Conservation (phyloP, 2,888 invertebrate species). For the Nemapogon koenigi region DNA sequence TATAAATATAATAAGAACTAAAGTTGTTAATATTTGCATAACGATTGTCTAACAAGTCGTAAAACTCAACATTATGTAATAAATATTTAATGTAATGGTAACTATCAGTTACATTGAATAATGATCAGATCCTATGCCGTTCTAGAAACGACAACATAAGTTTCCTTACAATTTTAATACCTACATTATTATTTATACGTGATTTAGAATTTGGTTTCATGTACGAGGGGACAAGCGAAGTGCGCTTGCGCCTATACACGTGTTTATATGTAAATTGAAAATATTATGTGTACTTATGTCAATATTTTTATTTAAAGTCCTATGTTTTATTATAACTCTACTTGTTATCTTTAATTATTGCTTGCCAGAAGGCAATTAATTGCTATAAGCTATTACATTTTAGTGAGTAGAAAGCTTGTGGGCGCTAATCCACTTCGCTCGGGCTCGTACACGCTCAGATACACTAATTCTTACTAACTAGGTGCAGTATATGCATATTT, state of each 20-base stretch:
- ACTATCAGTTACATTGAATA: too few relatives aligned
- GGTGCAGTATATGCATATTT: conserved; percentile 54
- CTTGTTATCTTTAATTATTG: neutral
- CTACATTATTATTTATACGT: conserved; percentile 45
- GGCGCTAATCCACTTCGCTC: conserved; percentile 24
- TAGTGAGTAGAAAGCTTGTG: neutral
- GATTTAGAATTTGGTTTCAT: conserved; percentile 62
- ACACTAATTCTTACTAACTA: conserved; percentile 49
- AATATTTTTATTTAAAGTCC: too few relatives aligned
- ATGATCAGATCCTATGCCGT: too few relatives aligned
- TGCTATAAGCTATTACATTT: neutral
- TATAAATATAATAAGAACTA: too few relatives aligned
- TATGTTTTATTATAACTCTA: neutral
- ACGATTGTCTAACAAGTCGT: too few relatives aligned
- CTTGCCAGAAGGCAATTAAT: neutral
- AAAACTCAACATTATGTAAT: too few relatives aligned
- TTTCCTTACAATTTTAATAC: conserved; percentile 28
- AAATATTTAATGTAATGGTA: too few relatives aligned
- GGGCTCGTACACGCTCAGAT: conserved; percentile 28
- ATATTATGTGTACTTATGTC: too few relatives aligned
- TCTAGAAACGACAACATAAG: conserved; percentile 24
- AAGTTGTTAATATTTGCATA: too few relatives aligned
- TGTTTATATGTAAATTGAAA: too few relatives aligned
- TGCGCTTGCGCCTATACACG: conserved; percentile 6
- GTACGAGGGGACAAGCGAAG: conserved; percentile 20